A percentile compares a stretch with the other conserved stretches of the same genome.
Conservation (phyloP, 2,888 invertebrate species). For the Ennomos quercinarius region DNA sequence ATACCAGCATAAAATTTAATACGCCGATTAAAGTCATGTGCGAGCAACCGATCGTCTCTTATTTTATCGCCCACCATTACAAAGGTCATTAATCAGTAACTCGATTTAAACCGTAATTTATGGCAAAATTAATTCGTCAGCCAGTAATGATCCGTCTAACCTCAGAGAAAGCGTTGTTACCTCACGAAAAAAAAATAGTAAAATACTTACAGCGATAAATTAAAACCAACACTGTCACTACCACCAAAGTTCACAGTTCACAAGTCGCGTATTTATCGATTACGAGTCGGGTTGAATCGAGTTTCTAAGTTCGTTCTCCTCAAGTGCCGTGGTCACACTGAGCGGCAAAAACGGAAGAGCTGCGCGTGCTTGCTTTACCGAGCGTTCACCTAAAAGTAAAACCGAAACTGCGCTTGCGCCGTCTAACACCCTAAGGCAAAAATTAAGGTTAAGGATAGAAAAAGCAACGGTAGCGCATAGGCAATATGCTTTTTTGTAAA, state of each 20-base stretch:
- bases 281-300: conserved; percentile 61
- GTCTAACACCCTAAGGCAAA: conserved; percentile 63
- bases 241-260: conserved; percentile 77
- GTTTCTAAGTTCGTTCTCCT: conserved; percentile 79
- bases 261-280: conserved; percentile 55
- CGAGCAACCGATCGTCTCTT: conserved; percentile 4
- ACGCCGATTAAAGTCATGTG: conserved; percentile 9
- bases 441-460: conserved; percentile 82
- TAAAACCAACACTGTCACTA: conserved; percentile 65
- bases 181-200: conserved; percentile 29
- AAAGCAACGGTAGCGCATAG: conserved; percentile 54
- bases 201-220: conserved; percentile 55
- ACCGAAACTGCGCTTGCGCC: conserved; percentile 65
- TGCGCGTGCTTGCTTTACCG: conserved; percentile 66
- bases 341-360: conserved; percentile 71
- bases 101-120: conserved; percentile 19
- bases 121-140: conserved; percentile 18
- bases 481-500: conserved; percentile 57
- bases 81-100: conserved; percentile 11
- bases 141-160: background rate
- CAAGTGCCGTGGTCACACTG: conserved; percentile 79
- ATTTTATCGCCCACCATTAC: conserved; percentile 15
- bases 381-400: conserved; percentile 75
- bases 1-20: conserved; percentile 4
- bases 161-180: conserved; percentile 4